Conservation (phyloP, 2,888 invertebrate genomes). For the Drosophila gaucha region DNA sequence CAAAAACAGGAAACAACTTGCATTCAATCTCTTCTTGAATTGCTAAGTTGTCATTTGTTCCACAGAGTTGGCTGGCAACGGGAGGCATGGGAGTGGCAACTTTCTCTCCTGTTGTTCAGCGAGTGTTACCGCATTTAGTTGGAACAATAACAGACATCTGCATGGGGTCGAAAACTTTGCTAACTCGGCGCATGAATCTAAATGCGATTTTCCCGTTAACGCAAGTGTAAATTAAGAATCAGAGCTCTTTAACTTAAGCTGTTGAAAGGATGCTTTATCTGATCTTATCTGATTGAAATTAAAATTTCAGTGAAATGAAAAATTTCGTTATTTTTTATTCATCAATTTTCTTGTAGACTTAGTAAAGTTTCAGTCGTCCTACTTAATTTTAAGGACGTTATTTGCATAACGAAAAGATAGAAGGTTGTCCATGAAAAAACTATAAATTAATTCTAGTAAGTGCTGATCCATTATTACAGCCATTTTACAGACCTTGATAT, state of each 20-base stretch:
- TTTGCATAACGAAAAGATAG: not conserved
- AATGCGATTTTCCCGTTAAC: not conserved
- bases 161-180: constrained; percentile 16
- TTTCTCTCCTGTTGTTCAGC: not conserved
- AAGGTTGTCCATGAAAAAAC: not conserved
- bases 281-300: too few relatives aligned
- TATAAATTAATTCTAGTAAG: not conserved
- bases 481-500: not conserved
- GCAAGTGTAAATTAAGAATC: not conserved
- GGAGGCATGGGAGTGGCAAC: not conserved
- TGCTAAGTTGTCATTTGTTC: constrained; percentile 37
- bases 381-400: too few relatives aligned
- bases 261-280: not conserved
- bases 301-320: too few relatives aligned
- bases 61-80: not conserved
- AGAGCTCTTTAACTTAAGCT: not conserved
- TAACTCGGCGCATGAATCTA: constrained; percentile 11
- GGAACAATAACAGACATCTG: constrained; percentile 30
- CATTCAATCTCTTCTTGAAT: constrained; percentile 45
- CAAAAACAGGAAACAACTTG: constrained; percentile 36
- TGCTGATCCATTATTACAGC: not conserved
- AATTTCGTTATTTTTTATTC: not conserved
- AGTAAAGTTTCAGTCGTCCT: too few relatives aligned
- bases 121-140: constrained; percentile 28
- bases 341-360: too few relatives aligned